Base-by-base conservation (phyloP, 2,888 invertebrate genomes). In the Chalcis sispes region DNA sequence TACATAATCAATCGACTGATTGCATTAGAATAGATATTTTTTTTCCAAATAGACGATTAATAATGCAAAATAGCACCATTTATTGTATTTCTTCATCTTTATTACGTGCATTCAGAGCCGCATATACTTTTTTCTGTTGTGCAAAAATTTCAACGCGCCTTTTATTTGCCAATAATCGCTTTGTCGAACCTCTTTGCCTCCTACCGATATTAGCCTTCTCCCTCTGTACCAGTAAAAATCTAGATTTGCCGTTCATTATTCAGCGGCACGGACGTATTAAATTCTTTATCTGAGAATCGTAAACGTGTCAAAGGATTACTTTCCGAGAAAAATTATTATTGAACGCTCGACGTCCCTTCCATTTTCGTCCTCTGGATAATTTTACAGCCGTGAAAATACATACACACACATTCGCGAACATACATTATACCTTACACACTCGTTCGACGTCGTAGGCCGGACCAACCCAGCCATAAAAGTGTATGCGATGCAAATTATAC, bases 401-500 rank as follows among this genome's bases (percentile, higher is more conserved):
- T n/a, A 15, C 27, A n/a, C 29, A 4, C 10, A 32, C 50, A 23
- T 18, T 20, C 18, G 7, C 7, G 61, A 4, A n/a, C 42, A 42
- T 13, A 18, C 10, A 20, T 10, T 20, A 18, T n/a, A 20, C 3
- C 23, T 36, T 20, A 32, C 29, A 13, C 18, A 42, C 42, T 20
- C 5, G 15, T 36, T 15, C 58, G 40, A 32, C 54, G 58, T 32
- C 18, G 61, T 58, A 36, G 48, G 36, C 32, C 32, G 71, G 36
- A 65, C 54, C 65, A 61, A 40, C 50, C 42, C 59, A 64, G 25
- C 40, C 64, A 52, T 77, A 77, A 72, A 77, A 77, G 56, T 65
- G 69, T 64, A 72, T 64, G 72, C 58, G 48, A 77, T 72, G 62
- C 64, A 77, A 77, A 72, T 77, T 77, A 69, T 62, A 69, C 50